Evolutionary conservation across 2,888 invertebrate species (phyloP), one percentile per base, ranked within the genome.

Genomic region (Lissonota sp.): DNA sequence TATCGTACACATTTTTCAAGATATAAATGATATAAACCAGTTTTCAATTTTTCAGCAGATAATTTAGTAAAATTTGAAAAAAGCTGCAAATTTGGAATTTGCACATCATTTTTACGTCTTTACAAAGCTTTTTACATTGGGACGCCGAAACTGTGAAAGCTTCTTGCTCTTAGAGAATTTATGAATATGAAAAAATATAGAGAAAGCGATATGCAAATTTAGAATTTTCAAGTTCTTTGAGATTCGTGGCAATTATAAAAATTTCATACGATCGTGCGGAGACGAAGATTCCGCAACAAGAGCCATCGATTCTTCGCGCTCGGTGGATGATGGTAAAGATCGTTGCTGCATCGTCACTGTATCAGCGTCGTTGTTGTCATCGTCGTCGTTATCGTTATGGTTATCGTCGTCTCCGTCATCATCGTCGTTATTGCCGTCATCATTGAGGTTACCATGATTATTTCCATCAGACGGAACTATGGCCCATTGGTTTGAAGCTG

Each of bases 381-480:
- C 86, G 14, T 88, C 87, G 69, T 90, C 90, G 49, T 85, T 88
- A 71, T 90, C 90, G 63, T 84, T 88, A 81, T 89, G 85, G 16
- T 88, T 87, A 3, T 26, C 72, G 87, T 75, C 80, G 88, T 86
- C 79, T 88, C 69, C 37, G 74, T 67, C 3, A 3, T 26, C 26
- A 26, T 26, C 26, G 3, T 26, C 26, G 26, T 26, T 3, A 75
- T 89, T 86, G 81, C 88, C 87, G 49, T 88, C 87, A 69, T 88
- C 88, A 71, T 90, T 89, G 60, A 84, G 87, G 80, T 88, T 87
- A 79, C 76, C 87, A 73, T 86, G 87, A 40, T 88, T 88, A 81
- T 89, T 88, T 83, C 90, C 88, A 70, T 89, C 89, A 79, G 90
- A 90, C 82, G 90, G 88, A 87, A 90, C 88, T 85, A 90, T 89